A percentile compares a stretch with the other conserved stretches of the same genome.
Conservation (phyloP, 2,113 vertebrate genomes). For the Strigops habroptila region DNA sequence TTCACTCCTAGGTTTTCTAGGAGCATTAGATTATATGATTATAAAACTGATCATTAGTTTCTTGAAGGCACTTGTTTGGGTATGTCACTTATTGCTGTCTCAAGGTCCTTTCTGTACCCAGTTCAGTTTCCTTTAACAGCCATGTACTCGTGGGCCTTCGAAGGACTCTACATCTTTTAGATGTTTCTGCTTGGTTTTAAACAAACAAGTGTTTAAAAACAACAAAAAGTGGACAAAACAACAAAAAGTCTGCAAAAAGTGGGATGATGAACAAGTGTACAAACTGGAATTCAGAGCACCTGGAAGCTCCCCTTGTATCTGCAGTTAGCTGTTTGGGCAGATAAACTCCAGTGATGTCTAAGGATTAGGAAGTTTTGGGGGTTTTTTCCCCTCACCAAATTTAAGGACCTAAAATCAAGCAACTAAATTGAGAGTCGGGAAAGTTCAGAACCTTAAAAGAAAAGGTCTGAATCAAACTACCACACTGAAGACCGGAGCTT, state of each 20-base stretch:
- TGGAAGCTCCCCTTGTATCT: neutral
- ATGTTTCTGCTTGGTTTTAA: neutral
- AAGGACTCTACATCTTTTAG: neutral
- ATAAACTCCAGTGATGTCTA: neutral
- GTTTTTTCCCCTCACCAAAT: neutral
- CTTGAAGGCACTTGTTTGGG: neutral
- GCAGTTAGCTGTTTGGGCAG: neutral
- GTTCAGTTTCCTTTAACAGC: neutral
- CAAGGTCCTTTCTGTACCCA: neutral
- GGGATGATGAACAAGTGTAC: neutral
- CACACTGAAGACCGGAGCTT: neutral
- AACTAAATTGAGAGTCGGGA: neutral
- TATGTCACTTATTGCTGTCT: neutral
- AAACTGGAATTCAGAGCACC: neutral
- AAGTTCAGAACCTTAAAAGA: neutral
- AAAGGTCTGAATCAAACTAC: neutral
- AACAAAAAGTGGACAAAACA: neutral
- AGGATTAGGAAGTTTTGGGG: no score
- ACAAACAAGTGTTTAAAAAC: neutral
- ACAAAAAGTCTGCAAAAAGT: neutral
- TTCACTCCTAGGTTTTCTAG: neutral
- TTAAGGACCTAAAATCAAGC: neutral
- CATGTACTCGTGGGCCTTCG: neutral
- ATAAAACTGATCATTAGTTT: neutral
- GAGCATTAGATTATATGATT: neutral